phyloP scores from a whole-genome alignment of 2,797 vertebrate genomes.

The Vespertilio murinus region DNA sequence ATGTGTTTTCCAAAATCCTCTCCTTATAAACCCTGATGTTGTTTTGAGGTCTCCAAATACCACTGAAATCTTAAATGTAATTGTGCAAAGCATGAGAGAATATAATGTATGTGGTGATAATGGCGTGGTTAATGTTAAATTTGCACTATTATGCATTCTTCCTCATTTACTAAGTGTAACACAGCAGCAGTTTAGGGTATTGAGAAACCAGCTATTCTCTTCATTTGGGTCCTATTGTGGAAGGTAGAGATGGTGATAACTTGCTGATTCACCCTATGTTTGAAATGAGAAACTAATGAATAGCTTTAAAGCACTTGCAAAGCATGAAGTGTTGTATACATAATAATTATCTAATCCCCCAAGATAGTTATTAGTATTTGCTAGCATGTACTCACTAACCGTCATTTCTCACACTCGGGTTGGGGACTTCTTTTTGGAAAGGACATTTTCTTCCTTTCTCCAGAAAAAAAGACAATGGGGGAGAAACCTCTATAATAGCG shows the following conservation, averaged over 20 bases:
- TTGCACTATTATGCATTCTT: not conserved
- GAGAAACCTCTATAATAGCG: not conserved
- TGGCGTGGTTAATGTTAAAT: not conserved
- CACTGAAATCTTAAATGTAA: not conserved
- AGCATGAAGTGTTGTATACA: not conserved
- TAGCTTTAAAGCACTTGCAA: constrained; percentile 46
- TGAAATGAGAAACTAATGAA: constrained; percentile 39
- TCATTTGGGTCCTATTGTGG: not conserved
- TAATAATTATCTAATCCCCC: constrained; percentile 25
- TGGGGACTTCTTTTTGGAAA: not conserved
- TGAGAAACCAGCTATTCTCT: not conserved
- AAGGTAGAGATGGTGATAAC: not conserved
- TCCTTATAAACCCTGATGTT: not conserved
- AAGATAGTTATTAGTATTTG: constrained; percentile 42
- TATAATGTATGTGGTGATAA: not conserved
- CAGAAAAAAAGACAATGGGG: not conserved
- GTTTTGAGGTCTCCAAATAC: constrained; percentile 41
- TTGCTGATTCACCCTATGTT: constrained; percentile 8
- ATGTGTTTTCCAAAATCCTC: not conserved
- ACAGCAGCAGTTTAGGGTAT: not conserved
- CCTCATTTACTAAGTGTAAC: not conserved
- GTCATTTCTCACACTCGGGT: not conserved
- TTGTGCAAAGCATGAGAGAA: not conserved
- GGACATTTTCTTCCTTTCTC: not conserved
- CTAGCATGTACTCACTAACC: not conserved